Percentiles rank a stretch among this genome's conserved stretches.
Evolutionary conservation across 2,888 invertebrate species (phyloP).

Genomic region (Synanthedon tipuliformis): DNA sequence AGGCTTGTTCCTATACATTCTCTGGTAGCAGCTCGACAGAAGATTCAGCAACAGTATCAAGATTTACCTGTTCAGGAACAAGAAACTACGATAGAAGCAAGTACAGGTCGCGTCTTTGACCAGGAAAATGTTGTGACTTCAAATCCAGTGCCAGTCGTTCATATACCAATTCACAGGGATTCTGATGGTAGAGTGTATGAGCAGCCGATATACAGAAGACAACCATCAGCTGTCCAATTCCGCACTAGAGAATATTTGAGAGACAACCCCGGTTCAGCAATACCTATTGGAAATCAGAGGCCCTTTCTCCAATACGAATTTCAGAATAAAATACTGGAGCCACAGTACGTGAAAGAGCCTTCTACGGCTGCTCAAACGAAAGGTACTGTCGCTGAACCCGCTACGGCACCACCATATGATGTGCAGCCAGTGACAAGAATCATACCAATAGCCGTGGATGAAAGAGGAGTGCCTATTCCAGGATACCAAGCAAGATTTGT

Average conservation of each 20-base stretch:
- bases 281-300: conserved; percentile 65
- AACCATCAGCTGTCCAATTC: conserved; percentile 44
- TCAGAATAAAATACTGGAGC: conserved; percentile 60
- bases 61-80: conserved; percentile 42
- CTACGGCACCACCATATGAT: conserved; percentile 42
- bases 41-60: conserved; percentile 57
- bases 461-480: conserved; percentile 52
- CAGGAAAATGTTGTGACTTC: conserved; percentile 61
- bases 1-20: conserved; percentile 66
- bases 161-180: conserved; percentile 59
- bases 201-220: conserved; percentile 47
- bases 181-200: conserved; percentile 47
- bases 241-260: conserved; percentile 59
- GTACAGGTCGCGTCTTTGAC: conserved; percentile 63
- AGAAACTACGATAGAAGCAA: conserved; percentile 62
- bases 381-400: conserved; percentile 34
- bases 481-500: conserved; percentile 51
- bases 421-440: conserved; percentile 48
- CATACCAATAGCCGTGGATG: conserved; percentile 57
- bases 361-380: conserved; percentile 29
- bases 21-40: conserved; percentile 57
- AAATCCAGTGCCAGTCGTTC: conserved; percentile 65
- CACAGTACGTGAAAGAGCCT: conserved; percentile 46
- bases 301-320: conserved; percentile 60
- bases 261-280: conserved; percentile 58